phyloP scores from a whole-genome alignment of 2,888 invertebrate genomes.

The Caenorhabditis auriculariae region DNA sequence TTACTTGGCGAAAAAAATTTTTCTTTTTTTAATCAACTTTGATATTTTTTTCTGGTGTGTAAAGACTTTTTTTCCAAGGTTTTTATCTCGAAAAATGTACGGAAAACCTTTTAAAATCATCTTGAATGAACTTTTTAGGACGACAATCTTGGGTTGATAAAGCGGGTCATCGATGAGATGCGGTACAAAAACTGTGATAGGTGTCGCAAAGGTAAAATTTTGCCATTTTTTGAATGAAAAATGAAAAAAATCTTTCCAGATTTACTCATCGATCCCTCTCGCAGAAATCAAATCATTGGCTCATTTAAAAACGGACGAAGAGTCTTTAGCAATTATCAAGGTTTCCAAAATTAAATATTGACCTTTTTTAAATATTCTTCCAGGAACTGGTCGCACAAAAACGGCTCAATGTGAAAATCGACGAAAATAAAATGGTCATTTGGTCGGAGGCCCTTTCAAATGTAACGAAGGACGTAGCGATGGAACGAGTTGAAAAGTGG shows the following conservation, averaged over 20 bases:
- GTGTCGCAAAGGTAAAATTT: conserved; percentile 19
- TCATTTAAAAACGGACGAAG: conserved; percentile 1
- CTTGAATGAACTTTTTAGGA: not conserved
- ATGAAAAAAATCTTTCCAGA: not conserved
- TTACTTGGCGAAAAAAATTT: too few species aligned
- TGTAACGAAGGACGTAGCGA: conserved; percentile 2
- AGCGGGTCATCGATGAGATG: not conserved
- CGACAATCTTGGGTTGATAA: too few species aligned
- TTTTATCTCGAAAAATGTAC: too few species aligned
- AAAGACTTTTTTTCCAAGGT: too few species aligned
- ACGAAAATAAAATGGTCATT: conserved; percentile 7
- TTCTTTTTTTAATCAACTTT: too few species aligned
- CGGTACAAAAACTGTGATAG: conserved; percentile 19
- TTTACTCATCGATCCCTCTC: conserved; percentile 15
- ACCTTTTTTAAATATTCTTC: not conserved
- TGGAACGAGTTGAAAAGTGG: too few species aligned
- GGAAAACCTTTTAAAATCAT: too few species aligned
- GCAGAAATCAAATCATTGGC: conserved; percentile 8
- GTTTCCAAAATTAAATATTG: not conserved
- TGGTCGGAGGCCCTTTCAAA: conserved; percentile 13
- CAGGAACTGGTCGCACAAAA: conserved; percentile 10
- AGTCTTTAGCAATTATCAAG: conserved; percentile 3
- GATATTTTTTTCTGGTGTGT: too few species aligned
- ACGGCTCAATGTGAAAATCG: conserved; percentile 10
- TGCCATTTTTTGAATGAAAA: not conserved